Evolutionary conservation across 2,888 invertebrate species (phyloP).

Genomic region (Ornithoptera priamus): DNA sequence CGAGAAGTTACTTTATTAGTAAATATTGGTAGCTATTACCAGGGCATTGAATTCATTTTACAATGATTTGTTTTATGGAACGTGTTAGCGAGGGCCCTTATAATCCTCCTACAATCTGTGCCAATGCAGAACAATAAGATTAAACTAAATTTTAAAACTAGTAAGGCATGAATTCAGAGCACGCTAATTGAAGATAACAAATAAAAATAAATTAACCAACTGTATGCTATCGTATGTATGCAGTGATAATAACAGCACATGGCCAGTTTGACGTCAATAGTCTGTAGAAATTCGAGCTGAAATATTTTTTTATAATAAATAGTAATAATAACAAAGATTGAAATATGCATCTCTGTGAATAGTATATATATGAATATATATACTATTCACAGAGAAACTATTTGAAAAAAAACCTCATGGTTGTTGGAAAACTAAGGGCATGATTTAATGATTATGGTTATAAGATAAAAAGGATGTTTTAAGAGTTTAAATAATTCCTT

Average conservation of each 20-base stretch:
- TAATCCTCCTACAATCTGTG: slow-evolving; percentile 18
- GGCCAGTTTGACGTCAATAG: slow-evolving; percentile 23
- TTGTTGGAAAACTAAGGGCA: too few relatives aligned
- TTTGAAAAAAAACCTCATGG: background rate
- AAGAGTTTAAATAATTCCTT: too few relatives aligned
- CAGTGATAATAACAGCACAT: slow-evolving; percentile 23
- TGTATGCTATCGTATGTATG: slow-evolving; percentile 2
- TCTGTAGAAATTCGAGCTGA: slow-evolving; percentile 12
- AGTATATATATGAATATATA: too few relatives aligned
- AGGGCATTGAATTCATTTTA: background rate
- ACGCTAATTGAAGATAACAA: background rate
- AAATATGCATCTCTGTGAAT: too few relatives aligned
- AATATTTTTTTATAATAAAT: slow-evolving; percentile 4
- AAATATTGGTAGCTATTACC: background rate
- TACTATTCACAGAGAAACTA: background rate
- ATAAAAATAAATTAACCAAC: slow-evolving; percentile 4
- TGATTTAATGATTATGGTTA: too few relatives aligned
- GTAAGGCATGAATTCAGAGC: slow-evolving; percentile 14
- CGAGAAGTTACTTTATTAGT: background rate
- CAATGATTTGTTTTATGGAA: background rate
- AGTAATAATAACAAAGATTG: background rate
- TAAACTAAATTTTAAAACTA: slow-evolving; percentile 18
- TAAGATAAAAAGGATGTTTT: too few relatives aligned
- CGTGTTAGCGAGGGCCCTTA: slow-evolving; percentile 1
- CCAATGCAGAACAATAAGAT: slow-evolving; percentile 23